Base-by-base conservation (phyloP, 2,113 vertebrate species). In the Spheniscus mendiculus region DNA sequence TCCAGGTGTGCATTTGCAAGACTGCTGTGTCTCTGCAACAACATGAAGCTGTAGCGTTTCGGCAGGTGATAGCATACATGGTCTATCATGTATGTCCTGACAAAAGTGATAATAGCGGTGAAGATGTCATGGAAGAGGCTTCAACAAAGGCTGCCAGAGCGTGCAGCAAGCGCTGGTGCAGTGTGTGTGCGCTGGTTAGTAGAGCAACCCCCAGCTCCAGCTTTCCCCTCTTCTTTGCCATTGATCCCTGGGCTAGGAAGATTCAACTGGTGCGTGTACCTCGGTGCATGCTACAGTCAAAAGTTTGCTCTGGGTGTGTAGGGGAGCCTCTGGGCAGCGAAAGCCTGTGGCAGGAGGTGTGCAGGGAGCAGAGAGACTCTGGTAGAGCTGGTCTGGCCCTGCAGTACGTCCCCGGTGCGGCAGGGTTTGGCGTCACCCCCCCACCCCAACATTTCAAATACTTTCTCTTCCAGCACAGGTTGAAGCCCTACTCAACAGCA, bases 321-420 rank as follows among this genome's bases (percentile, higher is more conserved):
- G 25, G 4, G 44, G 5, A 83, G 22, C 4, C 19, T 17, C 58
- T 34, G 69, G 19, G 16, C 17, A 34, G 20, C 0, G 1, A 38
- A 71, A 72, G 9, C 22, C 55, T 0, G 0, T 5, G 45, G 2
- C 27, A 29, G n/a, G 25, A 74, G n/a, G 1, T 32, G 30, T 88
- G 29, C n/a, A 42, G 55, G 45, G 38, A 27, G 7, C 34, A 9
- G 5, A 17, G 12, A 1, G 21, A 18, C 23, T 36, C 61, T 49
- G 55, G 11, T 0, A 52, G 34, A 23, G 71, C 45, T 80, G 58
- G 0, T 12, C 47, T 42, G 61, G 36, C 5, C 15, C 5, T 15
- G 36, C 15, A 22, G 3, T 4, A 11, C 12, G 6, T 22, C 23
- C 26, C 9, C 7, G 26, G 2, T 40, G 21, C 10, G 4, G 16